Evolutionary conservation across 1,140 invertebrate species (phyloP).

Genomic region (Conus ventricosus): DNA sequence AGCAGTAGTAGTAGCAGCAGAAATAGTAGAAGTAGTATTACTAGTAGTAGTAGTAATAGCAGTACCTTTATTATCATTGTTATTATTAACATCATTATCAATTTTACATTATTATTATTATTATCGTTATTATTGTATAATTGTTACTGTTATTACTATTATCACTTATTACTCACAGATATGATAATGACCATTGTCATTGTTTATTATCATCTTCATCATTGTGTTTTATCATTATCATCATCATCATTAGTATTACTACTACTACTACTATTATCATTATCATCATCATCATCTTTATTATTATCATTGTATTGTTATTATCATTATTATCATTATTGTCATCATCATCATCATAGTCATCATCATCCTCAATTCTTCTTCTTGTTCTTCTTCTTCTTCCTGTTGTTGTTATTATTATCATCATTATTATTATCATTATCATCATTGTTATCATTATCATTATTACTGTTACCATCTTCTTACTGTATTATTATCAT

Average conservation of each 20-base stretch:
- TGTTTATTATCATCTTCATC: neutral
- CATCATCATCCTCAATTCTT: no score
- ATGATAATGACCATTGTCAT: neutral
- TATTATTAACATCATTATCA: neutral
- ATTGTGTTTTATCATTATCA: no score
- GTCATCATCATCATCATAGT: no score
- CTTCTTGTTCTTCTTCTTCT: conserved; percentile 24
- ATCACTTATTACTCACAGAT: neutral
- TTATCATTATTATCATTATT: no score
- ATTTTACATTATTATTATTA: neutral
- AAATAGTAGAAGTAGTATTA: neutral
- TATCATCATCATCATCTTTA: neutral
- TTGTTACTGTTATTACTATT: neutral
- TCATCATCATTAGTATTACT: no score
- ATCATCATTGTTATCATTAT: neutral
- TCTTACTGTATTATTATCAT: neutral
- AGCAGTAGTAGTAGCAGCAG: no score
- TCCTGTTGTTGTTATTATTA: neutral
- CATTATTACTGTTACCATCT: neutral
- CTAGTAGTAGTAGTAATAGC: neutral
- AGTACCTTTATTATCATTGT: neutral
- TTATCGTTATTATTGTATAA: neutral
- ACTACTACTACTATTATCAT: neutral
- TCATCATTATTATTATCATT: neutral
- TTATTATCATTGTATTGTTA: neutral